phyloP scores from a whole-genome alignment of 2,888 invertebrate genomes.

The Cheilosia vernalis region DNA sequence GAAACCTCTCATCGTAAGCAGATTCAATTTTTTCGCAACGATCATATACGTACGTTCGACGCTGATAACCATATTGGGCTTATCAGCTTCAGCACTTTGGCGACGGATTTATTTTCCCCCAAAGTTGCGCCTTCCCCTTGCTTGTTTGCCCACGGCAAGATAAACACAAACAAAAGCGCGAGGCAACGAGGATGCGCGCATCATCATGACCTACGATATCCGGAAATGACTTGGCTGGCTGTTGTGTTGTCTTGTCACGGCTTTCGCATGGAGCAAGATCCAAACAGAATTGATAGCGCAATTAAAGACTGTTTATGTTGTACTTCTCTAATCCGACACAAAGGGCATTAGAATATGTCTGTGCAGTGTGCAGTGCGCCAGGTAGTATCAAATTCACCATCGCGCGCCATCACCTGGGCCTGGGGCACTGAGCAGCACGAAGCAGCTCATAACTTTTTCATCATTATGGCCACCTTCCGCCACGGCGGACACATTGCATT shows the following conservation, averaged over 20 bases:
- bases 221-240: constrained; percentile 56
- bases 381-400: neutral
- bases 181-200: constrained; percentile 18
- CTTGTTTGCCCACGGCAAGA: neutral
- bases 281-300: constrained; percentile 67
- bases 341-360: constrained; percentile 71
- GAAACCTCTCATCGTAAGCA: constrained; percentile 34
- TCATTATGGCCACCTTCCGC: constrained; percentile 74
- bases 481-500: constrained; percentile 57
- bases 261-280: constrained; percentile 25
- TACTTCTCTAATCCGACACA: constrained; percentile 58
- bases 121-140: neutral
- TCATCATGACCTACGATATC: constrained; percentile 64
- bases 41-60: neutral
- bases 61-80: constrained; percentile 12
- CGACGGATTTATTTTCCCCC: neutral
- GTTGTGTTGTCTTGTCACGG: constrained; percentile 3
- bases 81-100: constrained; percentile 18
- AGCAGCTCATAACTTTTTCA: constrained; percentile 71
- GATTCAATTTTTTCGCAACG: neutral
- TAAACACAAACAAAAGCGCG: neutral
- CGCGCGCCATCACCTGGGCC: constrained; percentile 52
- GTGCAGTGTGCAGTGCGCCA: neutral
- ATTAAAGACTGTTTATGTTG: constrained; percentile 72
- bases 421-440: constrained; percentile 34